Evolutionary conservation across 2,888 invertebrate species (phyloP), one percentile per base, ranked within the genome.

Genomic region (Hesperia comma): DNA sequence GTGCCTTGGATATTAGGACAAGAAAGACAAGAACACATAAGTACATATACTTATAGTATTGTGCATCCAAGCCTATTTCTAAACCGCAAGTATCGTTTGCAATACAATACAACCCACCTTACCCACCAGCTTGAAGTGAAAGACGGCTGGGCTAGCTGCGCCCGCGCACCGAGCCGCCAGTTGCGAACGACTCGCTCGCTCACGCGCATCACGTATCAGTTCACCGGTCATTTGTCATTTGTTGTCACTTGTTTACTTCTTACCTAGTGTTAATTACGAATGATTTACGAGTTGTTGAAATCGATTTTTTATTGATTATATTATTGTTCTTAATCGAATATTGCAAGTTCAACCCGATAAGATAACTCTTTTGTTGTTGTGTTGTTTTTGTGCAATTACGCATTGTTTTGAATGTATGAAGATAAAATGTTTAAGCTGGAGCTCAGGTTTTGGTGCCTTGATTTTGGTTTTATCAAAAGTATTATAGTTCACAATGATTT

Each of bases 101-200:
- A 19, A 46, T 26, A 51, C 51, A 51, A 51, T 51, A 51, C 51
- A 57, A 40, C 64, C 64, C 64, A 66, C 64, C 64, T 64, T 43
- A 43, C 51, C 33, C 19, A 21, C 8, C 7, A 49, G 26, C 40
- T 78, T 73, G 77, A 84, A 87, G 91, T 88, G 91, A 91, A 90
- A 90, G 91, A 91, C 78, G 32, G 19, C 15, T n/a, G 43, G 40
- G 10, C 40, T 32, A 12, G 72, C n/a, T 78, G 79, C 81, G 84
- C 78, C 74, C 75, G 80, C 81, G 78, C 75, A 75, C 72, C 73
- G 26, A 4, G 26, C 2, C 26, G 78, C 74, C 84, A 86, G 88
- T 89, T 83, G 84, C 82, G 78, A 82, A 82, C 85, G 83, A 76
- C 82, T 83, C 82, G 87, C 78, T 78, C 77, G 86, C 82, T 75